These are phyloP conservation scores for Epirrhoe tristata DNA, from an alignment of 2,888 invertebrate genomes.

Conservation along the genomic window DNA sequence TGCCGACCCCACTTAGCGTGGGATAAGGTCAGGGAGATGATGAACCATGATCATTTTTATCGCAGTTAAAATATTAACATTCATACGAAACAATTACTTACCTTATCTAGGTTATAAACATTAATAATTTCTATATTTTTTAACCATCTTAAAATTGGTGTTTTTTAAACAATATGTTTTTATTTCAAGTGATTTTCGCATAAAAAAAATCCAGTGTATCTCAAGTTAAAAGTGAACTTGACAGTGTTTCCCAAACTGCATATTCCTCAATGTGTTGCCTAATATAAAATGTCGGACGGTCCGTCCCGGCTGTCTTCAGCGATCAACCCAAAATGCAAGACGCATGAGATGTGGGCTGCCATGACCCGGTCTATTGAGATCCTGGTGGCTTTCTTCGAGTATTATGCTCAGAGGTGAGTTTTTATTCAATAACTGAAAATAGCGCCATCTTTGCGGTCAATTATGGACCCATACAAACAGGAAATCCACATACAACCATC, in stretches of 20 bases:
- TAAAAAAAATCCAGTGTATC: neutral
- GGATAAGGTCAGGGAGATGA: no score
- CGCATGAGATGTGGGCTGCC: conserved; percentile 91
- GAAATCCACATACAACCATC: no score
- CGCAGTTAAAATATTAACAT: no score
- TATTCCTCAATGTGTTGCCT: conserved; percentile 8
- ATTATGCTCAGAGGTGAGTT: conserved; percentile 91
- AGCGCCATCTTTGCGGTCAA: no score
- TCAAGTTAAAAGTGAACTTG: neutral
- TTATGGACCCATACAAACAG: no score
- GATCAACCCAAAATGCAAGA: conserved; percentile 79
- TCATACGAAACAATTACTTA: no score
- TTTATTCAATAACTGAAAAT: neutral
- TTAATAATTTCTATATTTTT: no score
- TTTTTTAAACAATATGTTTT: neutral
- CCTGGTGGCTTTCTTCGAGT: conserved; percentile 93
- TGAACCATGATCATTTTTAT: no score
- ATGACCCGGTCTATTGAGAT: conserved; percentile 93
- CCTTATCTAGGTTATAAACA: no score
- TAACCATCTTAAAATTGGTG: no score
- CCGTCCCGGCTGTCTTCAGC: conserved; percentile 65
- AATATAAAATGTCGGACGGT: conserved; percentile 70
- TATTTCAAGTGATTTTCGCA: neutral
- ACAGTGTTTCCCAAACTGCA: conserved; percentile 4
- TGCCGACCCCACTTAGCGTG: no score